phyloP scores from a whole-genome alignment of 1,140 invertebrate genomes.

The Scaptomyza pallida region DNA sequence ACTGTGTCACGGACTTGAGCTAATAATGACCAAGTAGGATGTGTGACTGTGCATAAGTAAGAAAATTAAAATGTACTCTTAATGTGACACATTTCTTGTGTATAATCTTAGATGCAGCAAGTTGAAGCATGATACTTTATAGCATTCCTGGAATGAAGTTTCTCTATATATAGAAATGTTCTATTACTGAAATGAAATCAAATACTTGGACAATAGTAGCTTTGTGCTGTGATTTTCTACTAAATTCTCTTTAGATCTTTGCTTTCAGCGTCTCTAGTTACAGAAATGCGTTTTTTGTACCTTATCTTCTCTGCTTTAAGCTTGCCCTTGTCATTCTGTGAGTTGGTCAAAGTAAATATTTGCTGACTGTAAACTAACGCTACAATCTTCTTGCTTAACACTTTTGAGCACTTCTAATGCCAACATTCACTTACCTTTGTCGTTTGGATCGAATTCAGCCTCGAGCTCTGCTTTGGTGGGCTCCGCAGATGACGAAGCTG shows the following conservation, averaged over 20 bases:
- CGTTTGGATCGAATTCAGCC: conserved; percentile 90
- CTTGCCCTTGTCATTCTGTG: background rate
- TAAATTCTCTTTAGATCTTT: background rate
- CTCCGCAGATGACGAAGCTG: conserved; percentile 84
- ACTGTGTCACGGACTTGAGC: conserved; percentile 31
- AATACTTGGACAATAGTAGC: background rate
- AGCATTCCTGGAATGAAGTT: too few relatives aligned
- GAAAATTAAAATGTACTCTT: background rate
- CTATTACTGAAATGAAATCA: background rate
- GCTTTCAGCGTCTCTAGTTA: background rate
- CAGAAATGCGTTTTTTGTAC: background rate
- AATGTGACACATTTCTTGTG: conserved; percentile 3
- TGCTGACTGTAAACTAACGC: conserved; percentile 11
- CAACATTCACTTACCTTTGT: conserved; percentile 87
- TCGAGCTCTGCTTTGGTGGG: conserved; percentile 89
- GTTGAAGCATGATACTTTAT: too few relatives aligned
- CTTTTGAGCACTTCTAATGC: conserved; percentile 12
- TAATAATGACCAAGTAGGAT: conserved; percentile 31
- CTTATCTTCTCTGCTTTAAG: background rate
- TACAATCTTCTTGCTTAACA: conserved; percentile 18
- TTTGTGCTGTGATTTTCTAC: background rate
- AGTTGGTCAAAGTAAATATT: conserved; percentile 36
- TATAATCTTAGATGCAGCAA: conserved; percentile 9
- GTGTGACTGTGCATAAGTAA: conserved; percentile 7
- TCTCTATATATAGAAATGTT: too few relatives aligned